A percentile compares a stretch with the other conserved stretches of the same genome.
phyloP scores from a whole-genome alignment of 2,113 vertebrate species.

The Notothenia rossii region DNA sequence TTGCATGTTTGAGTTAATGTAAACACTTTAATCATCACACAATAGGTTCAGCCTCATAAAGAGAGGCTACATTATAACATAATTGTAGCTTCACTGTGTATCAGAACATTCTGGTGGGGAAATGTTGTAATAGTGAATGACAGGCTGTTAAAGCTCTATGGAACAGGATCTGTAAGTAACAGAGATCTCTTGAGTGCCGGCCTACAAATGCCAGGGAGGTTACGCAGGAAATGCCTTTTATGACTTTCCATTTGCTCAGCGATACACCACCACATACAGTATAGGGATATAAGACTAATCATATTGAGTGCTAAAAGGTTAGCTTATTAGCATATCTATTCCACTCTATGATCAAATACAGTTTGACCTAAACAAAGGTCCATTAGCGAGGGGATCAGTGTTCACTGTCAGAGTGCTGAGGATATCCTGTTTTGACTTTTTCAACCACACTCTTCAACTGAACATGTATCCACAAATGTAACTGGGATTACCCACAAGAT shows the following conservation, averaged over 20 bases:
- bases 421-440: conserved; percentile 59
- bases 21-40: conserved; percentile 57
- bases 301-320: conserved; percentile 6
- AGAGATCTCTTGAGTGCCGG: conserved; percentile 81
- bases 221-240: conserved; percentile 88
- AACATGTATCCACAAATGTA: conserved; percentile 66
- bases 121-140: conserved; percentile 74
- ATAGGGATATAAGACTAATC: conserved; percentile 37
- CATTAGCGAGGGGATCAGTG: conserved; percentile 38
- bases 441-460: conserved; percentile 34
- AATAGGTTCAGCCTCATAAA: conserved; percentile 32
- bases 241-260: conserved; percentile 88
- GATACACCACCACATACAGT: conserved; percentile 69
- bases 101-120: conserved; percentile 40
- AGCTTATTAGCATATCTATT: conserved; percentile 31
- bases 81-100: conserved; percentile 14
- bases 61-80: conserved; percentile 40
- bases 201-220: conserved; percentile 84
- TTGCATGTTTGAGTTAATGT: conserved; percentile 43
- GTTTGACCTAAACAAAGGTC: conserved; percentile 26
- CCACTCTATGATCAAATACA: conserved; percentile 22
- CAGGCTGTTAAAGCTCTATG: conserved; percentile 77
- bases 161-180: conserved; percentile 87
- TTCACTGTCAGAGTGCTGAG: conserved; percentile 30
- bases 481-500: conserved; percentile 69